A percentile compares a stretch with the other conserved stretches of the same genome.
These are phyloP conservation scores for Poeciliopsis prolifica DNA, from an alignment of 2,113 vertebrate species.

Conservation along the genomic window DNA sequence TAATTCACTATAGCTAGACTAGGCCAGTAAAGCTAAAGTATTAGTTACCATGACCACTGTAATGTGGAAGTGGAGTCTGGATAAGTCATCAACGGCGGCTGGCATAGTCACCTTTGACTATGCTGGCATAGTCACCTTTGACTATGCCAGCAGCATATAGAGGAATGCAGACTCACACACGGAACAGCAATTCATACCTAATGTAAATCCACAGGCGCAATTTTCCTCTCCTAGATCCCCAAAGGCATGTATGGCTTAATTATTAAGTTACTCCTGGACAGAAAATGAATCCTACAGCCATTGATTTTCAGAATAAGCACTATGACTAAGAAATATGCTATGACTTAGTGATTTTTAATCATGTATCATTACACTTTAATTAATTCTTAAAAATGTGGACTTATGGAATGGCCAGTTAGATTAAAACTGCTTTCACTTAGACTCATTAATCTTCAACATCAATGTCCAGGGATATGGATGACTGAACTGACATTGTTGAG, in stretches of 20 bases:
- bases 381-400: conserved; percentile 65
- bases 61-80: conserved; percentile 19
- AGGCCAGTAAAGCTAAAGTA: conserved; percentile 16
- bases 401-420: conserved; percentile 54
- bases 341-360: conserved; percentile 55
- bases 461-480: conserved; percentile 36
- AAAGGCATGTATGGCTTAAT: conserved; percentile 8
- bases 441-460: conserved; percentile 65
- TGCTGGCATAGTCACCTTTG: conserved; percentile 6
- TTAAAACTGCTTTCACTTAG: conserved; percentile 42
- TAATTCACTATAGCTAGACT: conserved; percentile 51
- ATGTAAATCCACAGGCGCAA: not conserved
- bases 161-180: conserved; percentile 1
- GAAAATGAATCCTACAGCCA: conserved; percentile 21
- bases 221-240: not conserved
- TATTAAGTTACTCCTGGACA: conserved; percentile 7
- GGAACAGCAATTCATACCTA: not conserved
- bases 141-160: not conserved
- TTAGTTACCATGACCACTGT: conserved; percentile 39
- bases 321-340: conserved; percentile 46
- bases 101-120: conserved; percentile 6
- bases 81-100: conserved; percentile 21
- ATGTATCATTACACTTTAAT: conserved; percentile 68
- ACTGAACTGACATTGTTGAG: conserved; percentile 44
- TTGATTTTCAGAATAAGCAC: conserved; percentile 44